phyloP scores from a whole-genome alignment of 1,140 invertebrate species.

The Protaetia brevitarsis region DNA sequence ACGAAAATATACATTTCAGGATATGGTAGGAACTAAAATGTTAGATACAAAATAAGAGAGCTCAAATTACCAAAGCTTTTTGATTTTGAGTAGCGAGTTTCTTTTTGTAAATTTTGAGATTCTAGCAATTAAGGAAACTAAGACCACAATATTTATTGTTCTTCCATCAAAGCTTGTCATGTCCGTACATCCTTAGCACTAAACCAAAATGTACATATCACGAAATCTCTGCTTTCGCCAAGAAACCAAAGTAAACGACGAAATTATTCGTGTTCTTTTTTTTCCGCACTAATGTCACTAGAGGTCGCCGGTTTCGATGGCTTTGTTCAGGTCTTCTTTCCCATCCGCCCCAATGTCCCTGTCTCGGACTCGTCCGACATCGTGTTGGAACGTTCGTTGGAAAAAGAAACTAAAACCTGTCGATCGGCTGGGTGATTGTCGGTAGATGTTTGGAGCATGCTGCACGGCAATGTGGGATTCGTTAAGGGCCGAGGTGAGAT shows the following conservation, averaged over 20 bases:
- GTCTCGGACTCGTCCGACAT: slow-evolving; percentile 71
- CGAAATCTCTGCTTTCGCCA: not conserved
- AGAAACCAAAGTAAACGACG: not conserved
- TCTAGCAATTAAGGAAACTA: too few species aligned
- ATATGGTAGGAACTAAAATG: too few species aligned
- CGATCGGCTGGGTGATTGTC: slow-evolving; percentile 81
- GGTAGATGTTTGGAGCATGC: slow-evolving; percentile 80
- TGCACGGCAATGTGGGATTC: slow-evolving; percentile 69
- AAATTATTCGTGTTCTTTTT: not conserved
- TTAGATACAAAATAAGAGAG: too few species aligned
- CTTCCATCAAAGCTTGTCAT: too few species aligned
- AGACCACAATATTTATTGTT: too few species aligned
- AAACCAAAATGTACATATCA: not conserved
- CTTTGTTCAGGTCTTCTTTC: slow-evolving; percentile 74
- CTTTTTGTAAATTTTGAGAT: too few species aligned
- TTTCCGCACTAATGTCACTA: slow-evolving; percentile 40
- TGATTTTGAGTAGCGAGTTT: too few species aligned
- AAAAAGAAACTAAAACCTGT: slow-evolving; percentile 82
- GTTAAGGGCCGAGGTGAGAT: slow-evolving; percentile 66
- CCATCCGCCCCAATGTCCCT: slow-evolving; percentile 66
- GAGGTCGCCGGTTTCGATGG: slow-evolving; percentile 75
- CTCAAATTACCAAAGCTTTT: too few species aligned
- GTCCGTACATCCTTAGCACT: too few species aligned
- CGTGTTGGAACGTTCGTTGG: slow-evolving; percentile 69
- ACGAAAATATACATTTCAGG: too few species aligned